Percentiles rank a stretch among this genome's conserved stretches.
Evolutionary conservation across 2,888 invertebrate species (phyloP).

Genomic region (Pristionchus mayeri): DNA sequence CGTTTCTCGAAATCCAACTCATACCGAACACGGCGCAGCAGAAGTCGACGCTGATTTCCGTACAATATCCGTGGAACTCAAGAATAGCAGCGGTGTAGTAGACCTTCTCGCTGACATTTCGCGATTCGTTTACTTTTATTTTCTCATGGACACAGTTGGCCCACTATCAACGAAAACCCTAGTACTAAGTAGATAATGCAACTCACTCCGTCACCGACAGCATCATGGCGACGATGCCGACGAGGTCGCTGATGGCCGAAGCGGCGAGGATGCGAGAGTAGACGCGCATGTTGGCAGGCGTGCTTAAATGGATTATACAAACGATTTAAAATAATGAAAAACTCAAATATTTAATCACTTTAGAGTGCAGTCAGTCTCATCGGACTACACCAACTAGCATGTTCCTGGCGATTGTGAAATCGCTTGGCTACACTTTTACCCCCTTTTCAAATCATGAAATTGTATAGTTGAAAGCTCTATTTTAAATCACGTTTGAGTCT

Average conservation of each 20-base stretch:
- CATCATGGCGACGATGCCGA: not conserved
- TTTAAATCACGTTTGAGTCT: no score
- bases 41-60: not conserved
- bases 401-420: no score
- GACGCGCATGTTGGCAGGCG: not conserved
- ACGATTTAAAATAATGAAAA: no score
- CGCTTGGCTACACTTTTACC: no score
- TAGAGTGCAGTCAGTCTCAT: no score
- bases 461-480: no score
- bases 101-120: not conserved
- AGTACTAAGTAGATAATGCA: not conserved
- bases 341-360: no score
- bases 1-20: no score
- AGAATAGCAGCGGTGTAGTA: not conserved
- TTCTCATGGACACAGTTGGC: not conserved
- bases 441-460: not conserved
- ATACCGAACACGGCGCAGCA: not conserved
- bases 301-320: not conserved
- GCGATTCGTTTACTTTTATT: not conserved
- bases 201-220: not conserved
- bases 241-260: not conserved
- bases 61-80: not conserved
- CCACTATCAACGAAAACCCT: not conserved
- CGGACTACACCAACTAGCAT: no score
- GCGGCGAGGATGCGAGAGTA: not conserved